Conservation (phyloP, 2,888 invertebrate genomes). For the Eulithis testata region DNA sequence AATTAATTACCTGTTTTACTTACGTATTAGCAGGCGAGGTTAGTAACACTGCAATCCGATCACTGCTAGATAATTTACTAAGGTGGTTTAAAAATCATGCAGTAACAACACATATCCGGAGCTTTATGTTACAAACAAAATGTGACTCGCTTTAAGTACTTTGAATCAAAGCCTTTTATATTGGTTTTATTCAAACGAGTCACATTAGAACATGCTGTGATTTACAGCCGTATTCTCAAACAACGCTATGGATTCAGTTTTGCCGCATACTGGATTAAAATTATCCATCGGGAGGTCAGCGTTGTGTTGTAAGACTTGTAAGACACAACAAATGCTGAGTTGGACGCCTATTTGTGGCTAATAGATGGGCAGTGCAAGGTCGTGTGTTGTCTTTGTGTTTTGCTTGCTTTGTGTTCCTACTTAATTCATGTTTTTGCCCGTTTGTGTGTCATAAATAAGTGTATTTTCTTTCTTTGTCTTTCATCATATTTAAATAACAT, state of each 20-base stretch:
- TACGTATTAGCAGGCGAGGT: slow-evolving; percentile 48
- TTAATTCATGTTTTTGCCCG: no score
- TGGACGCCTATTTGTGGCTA: no score
- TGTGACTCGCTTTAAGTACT: no score
- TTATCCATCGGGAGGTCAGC: no score
- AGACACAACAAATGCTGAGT: no score
- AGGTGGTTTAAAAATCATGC: slow-evolving; percentile 29
- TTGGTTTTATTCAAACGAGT: slow-evolving; percentile 1
- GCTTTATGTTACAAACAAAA: neutral
- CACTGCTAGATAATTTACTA: slow-evolving; percentile 6
- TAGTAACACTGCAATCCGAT: slow-evolving; percentile 52
- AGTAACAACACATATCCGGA: neutral
- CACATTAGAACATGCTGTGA: slow-evolving; percentile 8
- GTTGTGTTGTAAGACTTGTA: no score
- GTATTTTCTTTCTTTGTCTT: no score
- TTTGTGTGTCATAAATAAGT: no score
- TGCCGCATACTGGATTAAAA: no score
- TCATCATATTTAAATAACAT: neutral
- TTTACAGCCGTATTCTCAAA: slow-evolving; percentile 7
- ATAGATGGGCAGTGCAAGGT: no score
- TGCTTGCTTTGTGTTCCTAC: no score
- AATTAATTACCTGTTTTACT: slow-evolving; percentile 31
- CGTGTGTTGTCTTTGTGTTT: no score
- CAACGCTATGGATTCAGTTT: slow-evolving; percentile 1
- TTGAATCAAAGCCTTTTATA: neutral